Conservation (phyloP, 2,888 invertebrate genomes). For the Cryptus armator region DNA sequence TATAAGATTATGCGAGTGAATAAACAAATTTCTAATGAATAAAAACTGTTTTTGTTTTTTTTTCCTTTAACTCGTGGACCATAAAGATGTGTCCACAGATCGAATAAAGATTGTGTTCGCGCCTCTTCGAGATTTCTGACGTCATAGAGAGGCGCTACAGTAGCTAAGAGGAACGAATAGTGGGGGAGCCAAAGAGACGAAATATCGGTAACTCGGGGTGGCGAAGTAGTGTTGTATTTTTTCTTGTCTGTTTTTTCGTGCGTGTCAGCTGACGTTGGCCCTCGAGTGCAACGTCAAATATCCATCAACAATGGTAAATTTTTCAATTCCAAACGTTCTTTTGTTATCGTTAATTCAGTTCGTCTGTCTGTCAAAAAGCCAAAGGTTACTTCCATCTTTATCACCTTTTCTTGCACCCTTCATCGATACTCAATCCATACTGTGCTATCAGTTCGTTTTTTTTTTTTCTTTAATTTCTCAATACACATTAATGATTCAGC, state of each 20-base stretch:
- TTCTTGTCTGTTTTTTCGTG: constrained; percentile 60
- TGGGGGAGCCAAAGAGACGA: constrained; percentile 42
- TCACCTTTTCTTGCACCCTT: constrained; percentile 33
- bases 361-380: constrained; percentile 42
- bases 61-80: not conserved
- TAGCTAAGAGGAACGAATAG: constrained; percentile 11
- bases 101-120: constrained; percentile 18
- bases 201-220: constrained; percentile 56
- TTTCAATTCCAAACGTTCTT: not conserved
- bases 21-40: not conserved
- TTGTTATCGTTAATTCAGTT: not conserved
- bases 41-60: not conserved
- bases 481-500: not conserved
- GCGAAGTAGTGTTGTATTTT: constrained; percentile 51
- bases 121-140: constrained; percentile 10
- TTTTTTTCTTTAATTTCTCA: not conserved
- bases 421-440: constrained; percentile 26
- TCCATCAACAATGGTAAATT: constrained; percentile 19
- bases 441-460: not conserved
- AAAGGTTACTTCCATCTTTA: constrained; percentile 66
- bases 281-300: constrained; percentile 34
- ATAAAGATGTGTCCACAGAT: not conserved
- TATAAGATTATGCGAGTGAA: not conserved
- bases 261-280: constrained; percentile 61
- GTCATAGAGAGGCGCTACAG: constrained; percentile 47